Evolutionary conservation across 1,140 invertebrate species (phyloP).

Genomic region (Temnothorax nylanderi): DNA sequence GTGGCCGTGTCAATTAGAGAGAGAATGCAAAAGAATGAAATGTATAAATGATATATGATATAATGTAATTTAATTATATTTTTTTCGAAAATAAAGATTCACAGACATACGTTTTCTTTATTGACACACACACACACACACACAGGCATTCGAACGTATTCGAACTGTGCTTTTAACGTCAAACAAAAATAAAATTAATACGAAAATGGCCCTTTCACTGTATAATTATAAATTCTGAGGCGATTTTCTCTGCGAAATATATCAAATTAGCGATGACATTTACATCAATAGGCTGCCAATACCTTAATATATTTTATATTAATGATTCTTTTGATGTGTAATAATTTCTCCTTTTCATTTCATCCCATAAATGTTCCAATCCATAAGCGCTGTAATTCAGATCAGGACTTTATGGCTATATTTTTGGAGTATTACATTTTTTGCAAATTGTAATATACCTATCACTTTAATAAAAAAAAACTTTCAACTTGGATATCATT

Average conservation of each 20-base stretch:
- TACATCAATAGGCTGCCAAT: neutral
- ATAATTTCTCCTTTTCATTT: neutral
- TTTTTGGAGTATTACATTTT: neutral
- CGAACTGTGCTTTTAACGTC: neutral
- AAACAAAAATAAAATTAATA: conserved; percentile 2
- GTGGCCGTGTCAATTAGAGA: neutral
- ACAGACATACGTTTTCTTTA: neutral
- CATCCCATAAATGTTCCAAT: neutral
- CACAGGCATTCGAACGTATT: neutral
- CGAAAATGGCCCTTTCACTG: neutral
- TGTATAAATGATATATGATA: neutral
- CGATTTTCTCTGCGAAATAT: neutral
- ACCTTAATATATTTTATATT: neutral
- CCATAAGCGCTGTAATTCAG: neutral
- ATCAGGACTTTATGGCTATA: neutral
- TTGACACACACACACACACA: neutral
- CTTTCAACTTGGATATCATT: neutral
- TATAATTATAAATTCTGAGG: neutral
- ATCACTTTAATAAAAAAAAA: neutral
- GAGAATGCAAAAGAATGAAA: neutral
- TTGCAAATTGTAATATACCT: neutral
- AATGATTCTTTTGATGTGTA: neutral
- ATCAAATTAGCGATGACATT: neutral
- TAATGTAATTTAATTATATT: neutral
- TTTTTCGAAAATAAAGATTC: neutral